phyloP scores from a whole-genome alignment of 2,113 vertebrate species.

The Zosterops lateralis region DNA sequence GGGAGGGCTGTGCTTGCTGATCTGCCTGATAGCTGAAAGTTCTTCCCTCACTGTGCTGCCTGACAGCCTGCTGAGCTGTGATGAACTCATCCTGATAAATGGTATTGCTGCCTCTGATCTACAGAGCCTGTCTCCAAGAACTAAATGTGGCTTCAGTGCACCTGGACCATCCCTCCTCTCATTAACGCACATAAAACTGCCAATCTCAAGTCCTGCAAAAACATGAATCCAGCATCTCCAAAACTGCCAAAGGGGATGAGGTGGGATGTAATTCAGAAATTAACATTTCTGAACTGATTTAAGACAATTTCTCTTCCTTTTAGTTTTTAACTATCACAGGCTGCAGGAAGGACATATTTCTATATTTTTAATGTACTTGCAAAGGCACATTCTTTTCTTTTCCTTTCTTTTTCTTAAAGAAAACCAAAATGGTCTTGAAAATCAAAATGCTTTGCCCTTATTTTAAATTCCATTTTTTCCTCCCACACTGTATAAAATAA shows the following conservation, averaged over 20 bases:
- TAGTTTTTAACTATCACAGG: not conserved
- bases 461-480: not conserved
- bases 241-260: not conserved
- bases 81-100: not conserved
- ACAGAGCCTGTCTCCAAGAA: not conserved
- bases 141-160: not conserved
- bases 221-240: not conserved
- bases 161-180: not conserved
- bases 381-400: not conserved
- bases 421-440: not conserved
- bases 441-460: not conserved
- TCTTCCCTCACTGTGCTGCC: not conserved
- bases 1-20: not conserved
- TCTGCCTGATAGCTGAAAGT: not conserved
- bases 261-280: not conserved
- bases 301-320: not conserved
- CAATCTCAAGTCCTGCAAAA: not conserved
- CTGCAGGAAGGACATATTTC: not conserved
- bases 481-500: not conserved
- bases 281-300: not conserved
- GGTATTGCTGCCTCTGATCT: not conserved
- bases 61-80: not conserved
- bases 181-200: not conserved
- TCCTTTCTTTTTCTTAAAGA: not conserved
- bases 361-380: not conserved